Percentiles rank a stretch among this genome's conserved stretches.
These are phyloP conservation scores for Luscinia megarhynchos DNA, from an alignment of 2,797 vertebrate species.

Conservation along the genomic window DNA sequence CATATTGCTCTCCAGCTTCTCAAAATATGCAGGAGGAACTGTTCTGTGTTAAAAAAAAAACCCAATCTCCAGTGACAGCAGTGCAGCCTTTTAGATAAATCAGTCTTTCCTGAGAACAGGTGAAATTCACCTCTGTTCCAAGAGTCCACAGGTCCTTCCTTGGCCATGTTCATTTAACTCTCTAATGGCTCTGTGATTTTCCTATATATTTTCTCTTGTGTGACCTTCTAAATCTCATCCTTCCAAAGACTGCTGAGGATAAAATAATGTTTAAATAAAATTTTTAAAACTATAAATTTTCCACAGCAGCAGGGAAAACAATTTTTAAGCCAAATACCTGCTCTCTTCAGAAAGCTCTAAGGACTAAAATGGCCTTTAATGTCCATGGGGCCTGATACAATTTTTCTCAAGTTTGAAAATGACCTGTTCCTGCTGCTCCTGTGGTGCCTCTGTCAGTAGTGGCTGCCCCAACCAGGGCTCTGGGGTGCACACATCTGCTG, in stretches of 20 bases:
- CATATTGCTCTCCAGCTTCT: not conserved
- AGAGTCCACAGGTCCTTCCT: not conserved
- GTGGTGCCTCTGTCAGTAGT: not conserved
- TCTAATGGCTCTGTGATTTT: not conserved
- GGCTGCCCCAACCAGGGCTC: not conserved
- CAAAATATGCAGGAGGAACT: not conserved
- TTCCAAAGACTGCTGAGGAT: not conserved
- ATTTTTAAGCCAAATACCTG: not conserved
- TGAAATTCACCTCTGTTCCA: not conserved
- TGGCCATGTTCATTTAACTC: not conserved
- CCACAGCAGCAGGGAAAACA: not conserved
- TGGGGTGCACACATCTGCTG: too few relatives aligned
- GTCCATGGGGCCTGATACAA: too few relatives aligned
- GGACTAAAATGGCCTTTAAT: not conserved
- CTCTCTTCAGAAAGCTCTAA: not conserved
- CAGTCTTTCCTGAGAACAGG: not conserved
- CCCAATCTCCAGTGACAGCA: not conserved
- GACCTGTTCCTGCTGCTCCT: not conserved
- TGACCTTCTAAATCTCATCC: not conserved
- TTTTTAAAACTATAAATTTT: accelerated
- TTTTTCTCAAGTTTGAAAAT: not conserved
- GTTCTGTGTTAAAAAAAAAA: not conserved
- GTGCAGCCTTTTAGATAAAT: not conserved
- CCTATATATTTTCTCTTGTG: not conserved
- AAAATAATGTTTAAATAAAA: not conserved